Evolutionary conservation across 2,797 vertebrate species (phyloP).

Genomic region (Anas georgica): DNA sequence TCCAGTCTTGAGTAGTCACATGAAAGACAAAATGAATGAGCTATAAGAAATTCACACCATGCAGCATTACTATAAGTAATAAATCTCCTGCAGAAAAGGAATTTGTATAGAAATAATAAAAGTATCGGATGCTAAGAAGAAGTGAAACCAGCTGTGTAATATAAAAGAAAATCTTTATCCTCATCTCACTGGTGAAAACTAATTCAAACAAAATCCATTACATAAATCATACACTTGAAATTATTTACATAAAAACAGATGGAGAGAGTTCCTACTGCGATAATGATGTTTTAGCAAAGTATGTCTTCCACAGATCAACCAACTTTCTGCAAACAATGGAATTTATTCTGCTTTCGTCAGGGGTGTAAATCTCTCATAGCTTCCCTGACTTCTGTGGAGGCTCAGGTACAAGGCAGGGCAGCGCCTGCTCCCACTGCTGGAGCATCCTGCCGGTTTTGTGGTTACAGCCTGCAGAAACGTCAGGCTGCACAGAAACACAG

Average conservation of each 20-base stretch:
- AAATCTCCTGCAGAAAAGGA: constrained; percentile 63
- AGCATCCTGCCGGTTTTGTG: fast-evolving
- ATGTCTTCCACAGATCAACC: background rate
- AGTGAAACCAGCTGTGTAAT: constrained; percentile 70
- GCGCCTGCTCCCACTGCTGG: background rate
- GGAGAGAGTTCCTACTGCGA: constrained; percentile 14
- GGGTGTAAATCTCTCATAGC: background rate
- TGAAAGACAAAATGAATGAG: constrained; percentile 56
- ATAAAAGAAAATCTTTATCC: constrained; percentile 56
- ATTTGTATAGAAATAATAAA: constrained; percentile 62
- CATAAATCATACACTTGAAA: constrained; percentile 56
- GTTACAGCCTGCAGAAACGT: background rate
- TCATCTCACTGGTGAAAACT: constrained; percentile 59
- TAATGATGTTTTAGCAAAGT: constrained; percentile 14
- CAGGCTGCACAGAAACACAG: background rate
- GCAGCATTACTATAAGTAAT: constrained; percentile 54
- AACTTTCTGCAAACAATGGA: background rate
- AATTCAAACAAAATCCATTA: constrained; percentile 67
- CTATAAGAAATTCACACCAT: constrained; percentile 54
- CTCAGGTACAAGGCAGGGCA: background rate
- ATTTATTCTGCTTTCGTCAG: background rate
- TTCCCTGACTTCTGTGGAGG: background rate
- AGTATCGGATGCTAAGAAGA: constrained; percentile 60
- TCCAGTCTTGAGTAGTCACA: background rate
- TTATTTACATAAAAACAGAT: constrained; percentile 70